A percentile compares a stretch with the other conserved stretches of the same genome.
These are phyloP conservation scores for Protonemura montana DNA, from an alignment of 2,888 invertebrate genomes.

Conservation along the genomic window DNA sequence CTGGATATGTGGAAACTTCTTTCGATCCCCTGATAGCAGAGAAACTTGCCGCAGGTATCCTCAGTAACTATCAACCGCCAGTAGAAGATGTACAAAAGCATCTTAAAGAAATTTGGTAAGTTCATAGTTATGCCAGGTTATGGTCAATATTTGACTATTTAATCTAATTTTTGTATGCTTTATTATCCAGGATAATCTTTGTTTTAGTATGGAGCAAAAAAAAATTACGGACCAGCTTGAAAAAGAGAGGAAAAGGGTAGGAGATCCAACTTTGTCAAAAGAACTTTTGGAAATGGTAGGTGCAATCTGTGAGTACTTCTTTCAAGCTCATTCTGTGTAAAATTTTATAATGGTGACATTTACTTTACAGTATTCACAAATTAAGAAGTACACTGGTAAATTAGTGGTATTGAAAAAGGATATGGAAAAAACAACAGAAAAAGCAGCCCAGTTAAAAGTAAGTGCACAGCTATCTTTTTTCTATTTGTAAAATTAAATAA, in stretches of 20 bases:
- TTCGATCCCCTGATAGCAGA: conserved; percentile 49
- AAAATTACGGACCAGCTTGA: conserved; percentile 55
- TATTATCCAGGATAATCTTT: too few relatives aligned
- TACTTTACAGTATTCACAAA: conserved; percentile 56
- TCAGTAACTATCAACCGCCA: conserved; percentile 56
- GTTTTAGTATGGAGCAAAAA: conserved; percentile 56
- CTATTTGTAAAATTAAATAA: neutral
- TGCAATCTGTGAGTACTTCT: conserved; percentile 41
- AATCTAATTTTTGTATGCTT: conserved; percentile 33
- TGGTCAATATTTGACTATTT: neutral
- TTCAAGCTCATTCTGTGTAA: neutral
- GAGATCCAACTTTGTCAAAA: conserved; percentile 54
- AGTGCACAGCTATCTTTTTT: conserved; percentile 45
- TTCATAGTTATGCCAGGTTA: neutral
- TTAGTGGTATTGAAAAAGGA: conserved; percentile 59
- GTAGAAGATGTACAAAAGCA: conserved; percentile 58
- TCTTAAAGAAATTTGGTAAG: conserved; percentile 58
- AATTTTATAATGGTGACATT: neutral
- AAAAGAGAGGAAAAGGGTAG: conserved; percentile 56
- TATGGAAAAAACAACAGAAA: conserved; percentile 59
- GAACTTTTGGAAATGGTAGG: conserved; percentile 59
- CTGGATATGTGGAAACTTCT: neutral
- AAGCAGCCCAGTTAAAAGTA: conserved; percentile 60
- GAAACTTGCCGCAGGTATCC: conserved; percentile 56
- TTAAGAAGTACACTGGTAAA: conserved; percentile 60